A percentile compares a stretch with the other conserved stretches of the same genome.
Conservation (phyloP, 2,888 invertebrate species). For the Eurytoma californica region DNA sequence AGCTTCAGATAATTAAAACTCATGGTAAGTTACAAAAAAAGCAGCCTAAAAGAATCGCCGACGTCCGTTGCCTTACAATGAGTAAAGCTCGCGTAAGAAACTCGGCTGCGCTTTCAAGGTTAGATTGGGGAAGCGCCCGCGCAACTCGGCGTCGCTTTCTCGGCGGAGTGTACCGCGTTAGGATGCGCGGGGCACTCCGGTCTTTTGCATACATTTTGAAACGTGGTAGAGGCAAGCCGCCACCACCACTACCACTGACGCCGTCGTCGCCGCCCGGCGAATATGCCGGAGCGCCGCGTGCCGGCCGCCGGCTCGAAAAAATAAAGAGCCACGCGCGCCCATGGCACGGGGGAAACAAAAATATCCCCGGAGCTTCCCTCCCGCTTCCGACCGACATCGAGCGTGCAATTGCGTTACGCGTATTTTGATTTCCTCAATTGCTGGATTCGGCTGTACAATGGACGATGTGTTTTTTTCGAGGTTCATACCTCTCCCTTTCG, state of each 20-base stretch:
- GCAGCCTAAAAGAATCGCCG: no score
- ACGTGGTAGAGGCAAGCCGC: constrained; percentile 62
- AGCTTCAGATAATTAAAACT: no score
- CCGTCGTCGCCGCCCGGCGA: constrained; percentile 63
- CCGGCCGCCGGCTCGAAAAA: constrained; percentile 9
- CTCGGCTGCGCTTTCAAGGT: constrained; percentile 42
- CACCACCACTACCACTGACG: constrained; percentile 51
- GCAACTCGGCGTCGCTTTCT: constrained; percentile 59
- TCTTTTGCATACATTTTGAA: constrained; percentile 75
- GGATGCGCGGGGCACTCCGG: constrained; percentile 72
- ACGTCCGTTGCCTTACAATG: no score
- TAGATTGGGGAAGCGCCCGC: constrained; percentile 1
- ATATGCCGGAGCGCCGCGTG: constrained; percentile 61
- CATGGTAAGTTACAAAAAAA: no score
- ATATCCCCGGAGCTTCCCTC: constrained; percentile 48
- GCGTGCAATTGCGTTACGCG: constrained; percentile 34
- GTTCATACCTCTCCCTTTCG: no score
- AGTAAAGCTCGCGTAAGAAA: background rate
- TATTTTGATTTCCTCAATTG: constrained; percentile 40
- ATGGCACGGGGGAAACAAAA: constrained; percentile 57
- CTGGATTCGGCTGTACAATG: background rate
- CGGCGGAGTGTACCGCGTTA: constrained; percentile 69
- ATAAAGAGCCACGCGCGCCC: background rate
- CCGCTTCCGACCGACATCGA: constrained; percentile 26
- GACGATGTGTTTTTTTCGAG: background rate